phyloP scores from a whole-genome alignment of 30 jellyfish, hydroid and myxozoan genomes.

The Cassiopea andromeda region DNA sequence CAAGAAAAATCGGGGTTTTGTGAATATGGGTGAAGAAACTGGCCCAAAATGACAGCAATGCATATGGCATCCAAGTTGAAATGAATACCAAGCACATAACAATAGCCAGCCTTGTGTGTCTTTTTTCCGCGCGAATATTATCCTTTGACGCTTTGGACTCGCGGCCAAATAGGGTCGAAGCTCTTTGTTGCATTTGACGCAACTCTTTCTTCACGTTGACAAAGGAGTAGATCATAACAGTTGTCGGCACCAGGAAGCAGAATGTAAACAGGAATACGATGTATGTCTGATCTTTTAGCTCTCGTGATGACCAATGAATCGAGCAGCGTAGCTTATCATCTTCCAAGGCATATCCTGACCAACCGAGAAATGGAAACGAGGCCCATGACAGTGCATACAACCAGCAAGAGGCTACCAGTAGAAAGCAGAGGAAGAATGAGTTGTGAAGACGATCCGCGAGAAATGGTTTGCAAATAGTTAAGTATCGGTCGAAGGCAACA shows the following conservation, averaged over 20 bases:
- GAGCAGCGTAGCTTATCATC: constrained; percentile 70
- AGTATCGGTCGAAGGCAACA: constrained; percentile 67
- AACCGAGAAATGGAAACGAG: constrained; percentile 60
- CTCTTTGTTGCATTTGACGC: constrained; percentile 42
- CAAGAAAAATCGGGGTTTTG: constrained; percentile 29
- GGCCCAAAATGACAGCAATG: constrained; percentile 65
- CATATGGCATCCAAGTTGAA: constrained; percentile 71
- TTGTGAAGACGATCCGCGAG: constrained; percentile 32
- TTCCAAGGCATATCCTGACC: constrained; percentile 74
- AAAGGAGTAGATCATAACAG: constrained; percentile 62
- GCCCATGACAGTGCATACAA: constrained; percentile 67
- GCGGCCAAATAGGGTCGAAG: constrained; percentile 54
- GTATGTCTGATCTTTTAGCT: constrained; percentile 31
- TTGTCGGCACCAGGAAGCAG: constrained; percentile 60
- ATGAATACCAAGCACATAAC: constrained; percentile 63
- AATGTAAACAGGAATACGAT: constrained; percentile 40
- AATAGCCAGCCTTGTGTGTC: constrained; percentile 57
- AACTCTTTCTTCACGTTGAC: constrained; percentile 23
- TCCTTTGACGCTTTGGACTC: constrained; percentile 51
- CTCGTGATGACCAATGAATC: constrained; percentile 64
- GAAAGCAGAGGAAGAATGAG: background rate
- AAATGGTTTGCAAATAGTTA: constrained; percentile 77
- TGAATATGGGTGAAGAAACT: constrained; percentile 46
- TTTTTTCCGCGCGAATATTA: constrained; percentile 56
- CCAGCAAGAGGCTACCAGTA: constrained; percentile 52